These are phyloP conservation scores for Panurus biarmicus DNA, from an alignment of 2,113 vertebrate species.

Conservation along the genomic window DNA sequence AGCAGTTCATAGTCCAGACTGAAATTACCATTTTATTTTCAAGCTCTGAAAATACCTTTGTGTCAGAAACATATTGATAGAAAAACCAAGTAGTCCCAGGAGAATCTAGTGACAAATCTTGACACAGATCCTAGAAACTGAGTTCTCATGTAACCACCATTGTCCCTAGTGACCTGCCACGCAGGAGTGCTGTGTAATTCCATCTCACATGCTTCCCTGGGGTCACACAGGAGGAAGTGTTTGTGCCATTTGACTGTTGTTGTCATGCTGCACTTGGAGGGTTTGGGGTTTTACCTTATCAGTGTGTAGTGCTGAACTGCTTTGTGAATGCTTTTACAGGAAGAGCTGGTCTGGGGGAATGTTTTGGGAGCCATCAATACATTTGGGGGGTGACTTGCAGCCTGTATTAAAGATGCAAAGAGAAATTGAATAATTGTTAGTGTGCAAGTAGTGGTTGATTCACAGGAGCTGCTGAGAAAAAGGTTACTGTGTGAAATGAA, in stretches of 20 bases:
- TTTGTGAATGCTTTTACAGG: neutral
- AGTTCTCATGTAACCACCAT: neutral
- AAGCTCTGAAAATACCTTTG: neutral
- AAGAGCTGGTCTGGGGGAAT: neutral
- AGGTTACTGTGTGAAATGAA: neutral
- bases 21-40: neutral
- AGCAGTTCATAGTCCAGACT: neutral
- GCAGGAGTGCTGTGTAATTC: neutral
- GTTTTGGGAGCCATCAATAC: neutral
- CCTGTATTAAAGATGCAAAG: neutral
- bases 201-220: neutral
- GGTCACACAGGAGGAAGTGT: accelerated
- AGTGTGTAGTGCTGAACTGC: neutral
- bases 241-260: neutral
- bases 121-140: neutral
- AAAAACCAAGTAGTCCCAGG: neutral
- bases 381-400: neutral
- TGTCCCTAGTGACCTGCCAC: neutral
- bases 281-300: neutral
- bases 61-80: neutral
- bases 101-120: neutral
- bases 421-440: neutral
- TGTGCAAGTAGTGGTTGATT: neutral
- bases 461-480: neutral
- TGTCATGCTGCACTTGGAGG: neutral